Base-by-base conservation (phyloP, 1,140 invertebrate species). In the Carcinoscorpius rotundicauda region DNA sequence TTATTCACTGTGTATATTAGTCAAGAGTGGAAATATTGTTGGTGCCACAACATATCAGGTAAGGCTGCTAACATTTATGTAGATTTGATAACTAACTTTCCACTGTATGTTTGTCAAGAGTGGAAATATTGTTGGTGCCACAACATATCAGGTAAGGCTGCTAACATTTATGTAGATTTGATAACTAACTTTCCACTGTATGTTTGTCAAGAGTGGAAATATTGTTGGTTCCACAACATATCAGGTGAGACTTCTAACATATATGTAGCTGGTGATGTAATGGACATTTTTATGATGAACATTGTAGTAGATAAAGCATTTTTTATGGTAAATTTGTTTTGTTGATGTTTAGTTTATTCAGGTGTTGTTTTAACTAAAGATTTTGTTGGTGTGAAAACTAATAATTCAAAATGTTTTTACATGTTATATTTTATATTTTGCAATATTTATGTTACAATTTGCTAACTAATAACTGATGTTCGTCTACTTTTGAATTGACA, bases 1-100 rank as follows among this genome's bases (percentile, higher is more conserved):
- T 77, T 91, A 89, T 73, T 91, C 89, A 3, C 81, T 93, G 59
- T 84, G 89, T 68, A 76, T 93, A 56, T 86, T 93, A 83, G 86
- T 92, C 51, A 80, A 86, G 73, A 86, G 85, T 67, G 89, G 88
- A 4, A 84, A 88, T 72, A 78, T 90, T n/a, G 86, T 86, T 61
- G 88, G 88, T 55, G 83, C 84, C 68, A 88, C 86, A 76, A 87
- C 87, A 51, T 93, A 93, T 75, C 89, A 91, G 72, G 78, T 77
- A 71, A 65, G 59, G 63, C 6, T 59, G n/a, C n/a, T n/a, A 55
- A 8, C n/a, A 55, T 8, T 55, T 55, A 55, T 0, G 6, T n/a
- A 8, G 0, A 55, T n/a, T 8, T 8, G n/a, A 55, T 55, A 1
- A 8, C 51, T 52, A 58, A 29, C 9, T 56, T 51, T n/a, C 5